These are phyloP conservation scores for Metaphire vulgaris DNA, from an alignment of 1,140 invertebrate genomes.

Conservation along the genomic window DNA sequence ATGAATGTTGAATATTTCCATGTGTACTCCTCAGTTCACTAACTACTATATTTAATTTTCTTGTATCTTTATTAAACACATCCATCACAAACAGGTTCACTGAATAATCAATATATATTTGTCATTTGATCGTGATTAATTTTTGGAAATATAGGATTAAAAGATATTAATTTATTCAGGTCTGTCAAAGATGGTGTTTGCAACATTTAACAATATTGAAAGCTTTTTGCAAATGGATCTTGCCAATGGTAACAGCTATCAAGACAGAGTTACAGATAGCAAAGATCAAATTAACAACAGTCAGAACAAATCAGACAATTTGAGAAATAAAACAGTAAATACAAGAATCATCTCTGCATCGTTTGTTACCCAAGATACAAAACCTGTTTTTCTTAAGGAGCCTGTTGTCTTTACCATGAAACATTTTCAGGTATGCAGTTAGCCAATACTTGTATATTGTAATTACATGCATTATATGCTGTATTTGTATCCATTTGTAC, in stretches of 20 bases:
- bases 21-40: too few relatives aligned
- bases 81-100: too few relatives aligned
- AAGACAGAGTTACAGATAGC: background rate
- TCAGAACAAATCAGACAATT: background rate
- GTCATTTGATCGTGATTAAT: too few relatives aligned
- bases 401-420: slow-evolving; percentile 12
- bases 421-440: background rate
- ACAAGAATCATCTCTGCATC: background rate
- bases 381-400: background rate
- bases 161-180: too few relatives aligned
- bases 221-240: background rate
- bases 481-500: too few relatives aligned
- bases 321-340: background rate
- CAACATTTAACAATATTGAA: background rate
- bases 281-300: background rate
- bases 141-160: too few relatives aligned
- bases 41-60: too few relatives aligned
- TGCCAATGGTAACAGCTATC: background rate
- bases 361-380: background rate
- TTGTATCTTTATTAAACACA: too few relatives aligned
- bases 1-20: too few relatives aligned
- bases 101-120: too few relatives aligned
- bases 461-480: background rate
- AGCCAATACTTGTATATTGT: background rate
- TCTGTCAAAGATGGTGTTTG: background rate